Conservation (phyloP, 2,888 invertebrate genomes). For the Drosophila nr. medialis region DNA sequence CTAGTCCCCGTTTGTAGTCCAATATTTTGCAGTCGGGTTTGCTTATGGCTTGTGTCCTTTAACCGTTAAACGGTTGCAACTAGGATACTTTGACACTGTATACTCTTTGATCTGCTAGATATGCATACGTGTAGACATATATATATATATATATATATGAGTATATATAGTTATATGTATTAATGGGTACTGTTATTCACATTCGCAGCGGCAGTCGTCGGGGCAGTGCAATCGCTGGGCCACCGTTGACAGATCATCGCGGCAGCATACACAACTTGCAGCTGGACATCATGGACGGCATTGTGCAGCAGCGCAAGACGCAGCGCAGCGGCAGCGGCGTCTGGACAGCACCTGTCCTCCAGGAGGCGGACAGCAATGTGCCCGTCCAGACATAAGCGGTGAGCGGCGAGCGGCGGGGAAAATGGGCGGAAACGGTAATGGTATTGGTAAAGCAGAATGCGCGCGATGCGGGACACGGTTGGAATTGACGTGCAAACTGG, state of each 20-base stretch:
- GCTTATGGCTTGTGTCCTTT: background rate
- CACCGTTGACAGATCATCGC: slow-evolving; percentile 89
- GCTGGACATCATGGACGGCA: slow-evolving; percentile 95
- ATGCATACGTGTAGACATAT: background rate
- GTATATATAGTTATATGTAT: background rate
- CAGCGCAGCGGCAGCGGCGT: slow-evolving; percentile 86
- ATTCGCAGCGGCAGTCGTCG: slow-evolving; percentile 81
- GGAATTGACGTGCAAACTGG: slow-evolving; percentile 33
- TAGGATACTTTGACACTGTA: background rate
- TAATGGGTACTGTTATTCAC: background rate
- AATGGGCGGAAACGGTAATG: background rate
- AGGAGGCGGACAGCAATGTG: slow-evolving; percentile 83
- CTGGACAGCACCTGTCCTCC: slow-evolving; percentile 87
- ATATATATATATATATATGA: background rate
- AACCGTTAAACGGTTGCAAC: background rate
- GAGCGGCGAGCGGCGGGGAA: slow-evolving; percentile 1
- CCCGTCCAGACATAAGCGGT: slow-evolving; percentile 83
- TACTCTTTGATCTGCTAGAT: background rate
- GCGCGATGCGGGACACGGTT: slow-evolving; percentile 3
- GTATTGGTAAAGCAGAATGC: background rate
- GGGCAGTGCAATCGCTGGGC: slow-evolving; percentile 86
- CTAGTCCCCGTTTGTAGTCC: too few relatives aligned
- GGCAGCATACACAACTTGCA: slow-evolving; percentile 94
- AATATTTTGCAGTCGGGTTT: background rate
- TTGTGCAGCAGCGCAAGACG: slow-evolving; percentile 91